Evolutionary conservation across 2,113 vertebrate genomes (phyloP).

Genomic region (Morone chrysops): DNA sequence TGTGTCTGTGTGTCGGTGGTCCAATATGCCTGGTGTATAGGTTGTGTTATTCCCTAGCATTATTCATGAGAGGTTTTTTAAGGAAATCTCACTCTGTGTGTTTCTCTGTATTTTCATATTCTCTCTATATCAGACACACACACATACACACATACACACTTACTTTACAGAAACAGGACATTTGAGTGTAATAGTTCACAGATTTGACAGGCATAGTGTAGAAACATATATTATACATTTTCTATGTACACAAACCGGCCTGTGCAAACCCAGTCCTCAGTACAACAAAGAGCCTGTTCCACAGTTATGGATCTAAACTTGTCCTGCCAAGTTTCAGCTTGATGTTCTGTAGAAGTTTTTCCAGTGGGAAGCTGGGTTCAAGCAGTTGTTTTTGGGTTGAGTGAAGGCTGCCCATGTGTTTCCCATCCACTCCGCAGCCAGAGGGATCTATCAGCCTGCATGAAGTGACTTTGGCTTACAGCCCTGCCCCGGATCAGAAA

Average conservation of each 20-base stretch:
- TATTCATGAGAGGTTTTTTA: constrained; percentile 72
- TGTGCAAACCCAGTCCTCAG: constrained; percentile 29
- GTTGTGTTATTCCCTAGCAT: constrained; percentile 55
- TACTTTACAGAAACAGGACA: constrained; percentile 5
- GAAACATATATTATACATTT: constrained; percentile 46
- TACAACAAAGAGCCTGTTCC: constrained; percentile 56
- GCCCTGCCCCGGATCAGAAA: constrained; percentile 53
- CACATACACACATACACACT: constrained; percentile 25
- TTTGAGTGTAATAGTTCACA: constrained; percentile 21
- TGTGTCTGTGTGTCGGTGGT: constrained; percentile 8
- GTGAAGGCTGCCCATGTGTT: constrained; percentile 80
- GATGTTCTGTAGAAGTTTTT: constrained; percentile 62
- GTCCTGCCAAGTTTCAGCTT: constrained; percentile 58
- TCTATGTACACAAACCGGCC: constrained; percentile 13
- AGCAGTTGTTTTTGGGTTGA: constrained; percentile 67
- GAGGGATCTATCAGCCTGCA: constrained; percentile 69
- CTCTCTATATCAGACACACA: neutral
- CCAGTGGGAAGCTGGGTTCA: constrained; percentile 57
- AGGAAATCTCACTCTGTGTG: constrained; percentile 32
- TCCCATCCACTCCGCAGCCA: constrained; percentile 77
- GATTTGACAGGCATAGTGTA: constrained; percentile 19
- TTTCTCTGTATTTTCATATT: constrained; percentile 31
- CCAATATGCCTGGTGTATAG: constrained; percentile 29
- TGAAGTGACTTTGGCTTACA: constrained; percentile 70
- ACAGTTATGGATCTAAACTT: constrained; percentile 58